These are phyloP conservation scores for Heliconius himera DNA, from an alignment of 1,140 invertebrate species.

Conservation along the genomic window DNA sequence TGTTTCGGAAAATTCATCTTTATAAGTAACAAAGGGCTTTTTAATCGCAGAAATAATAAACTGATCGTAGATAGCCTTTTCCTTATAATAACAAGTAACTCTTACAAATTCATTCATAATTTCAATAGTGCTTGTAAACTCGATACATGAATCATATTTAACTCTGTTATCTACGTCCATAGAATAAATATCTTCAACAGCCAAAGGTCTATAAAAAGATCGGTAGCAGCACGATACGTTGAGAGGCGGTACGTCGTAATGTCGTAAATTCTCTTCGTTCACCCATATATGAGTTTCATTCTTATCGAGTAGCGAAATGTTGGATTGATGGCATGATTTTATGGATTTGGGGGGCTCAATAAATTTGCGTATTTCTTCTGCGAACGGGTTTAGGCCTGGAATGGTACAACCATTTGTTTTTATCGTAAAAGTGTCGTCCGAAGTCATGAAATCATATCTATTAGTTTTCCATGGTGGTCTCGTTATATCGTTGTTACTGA, in stretches of 20 bases:
- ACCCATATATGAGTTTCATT: slow-evolving; percentile 84
- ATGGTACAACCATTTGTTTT: slow-evolving; percentile 90
- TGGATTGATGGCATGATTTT: slow-evolving; percentile 60
- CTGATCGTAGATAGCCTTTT: slow-evolving; percentile 83
- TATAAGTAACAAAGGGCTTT: slow-evolving; percentile 48
- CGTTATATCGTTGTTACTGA: slow-evolving; percentile 53
- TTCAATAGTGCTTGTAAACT: slow-evolving; percentile 69
- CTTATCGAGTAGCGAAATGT: slow-evolving; percentile 83
- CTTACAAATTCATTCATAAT: slow-evolving; percentile 84
- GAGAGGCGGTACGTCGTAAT: slow-evolving; percentile 81
- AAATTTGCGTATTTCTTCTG: slow-evolving; percentile 80
- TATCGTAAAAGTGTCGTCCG: slow-evolving; percentile 81
- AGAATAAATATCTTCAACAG: slow-evolving; percentile 67
- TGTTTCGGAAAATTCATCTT: slow-evolving; percentile 41
- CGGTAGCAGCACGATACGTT: slow-evolving; percentile 84
- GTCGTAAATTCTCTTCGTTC: slow-evolving; percentile 65
- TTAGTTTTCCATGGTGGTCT: slow-evolving; percentile 43
- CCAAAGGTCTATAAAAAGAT: slow-evolving; percentile 82
- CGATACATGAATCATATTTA: slow-evolving; percentile 70
- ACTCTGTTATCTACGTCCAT: slow-evolving; percentile 69
- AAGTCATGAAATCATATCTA: slow-evolving; percentile 39
- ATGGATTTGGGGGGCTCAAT: slow-evolving; percentile 68
- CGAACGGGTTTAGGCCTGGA: slow-evolving; percentile 88
- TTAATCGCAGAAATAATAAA: slow-evolving; percentile 86
- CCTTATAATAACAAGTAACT: slow-evolving; percentile 82